These are phyloP conservation scores for Diplogasteroides magnus DNA, from an alignment of 1,140 invertebrate species.

Conservation along the genomic window DNA sequence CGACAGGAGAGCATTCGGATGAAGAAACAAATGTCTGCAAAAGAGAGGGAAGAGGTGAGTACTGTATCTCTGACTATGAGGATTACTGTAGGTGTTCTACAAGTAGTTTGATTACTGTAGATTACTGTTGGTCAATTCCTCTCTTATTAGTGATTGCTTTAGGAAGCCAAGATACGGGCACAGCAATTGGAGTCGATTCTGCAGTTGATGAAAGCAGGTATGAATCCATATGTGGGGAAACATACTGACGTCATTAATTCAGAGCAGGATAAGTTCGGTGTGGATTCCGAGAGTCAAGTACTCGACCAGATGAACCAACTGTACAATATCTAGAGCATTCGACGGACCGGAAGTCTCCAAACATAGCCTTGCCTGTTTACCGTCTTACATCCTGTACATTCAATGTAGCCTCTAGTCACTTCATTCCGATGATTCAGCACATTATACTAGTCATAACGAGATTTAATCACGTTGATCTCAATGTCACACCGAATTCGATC, in stretches of 20 bases:
- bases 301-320: slow-evolving; percentile 17
- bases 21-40: slow-evolving; percentile 19
- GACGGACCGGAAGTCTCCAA: too few species aligned
- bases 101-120: neutral
- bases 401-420: too few species aligned
- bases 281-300: slow-evolving; percentile 16
- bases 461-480: too few species aligned
- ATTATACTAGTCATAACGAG: too few species aligned
- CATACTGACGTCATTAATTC: too few species aligned
- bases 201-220: slow-evolving; percentile 16
- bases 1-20: slow-evolving; percentile 20
- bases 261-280: slow-evolving; percentile 27
- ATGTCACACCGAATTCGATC: too few species aligned
- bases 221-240: too few species aligned
- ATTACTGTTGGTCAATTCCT: neutral
- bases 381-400: too few species aligned
- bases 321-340: slow-evolving; percentile 19
- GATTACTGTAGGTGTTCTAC: too few species aligned
- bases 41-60: slow-evolving; percentile 17
- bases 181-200: slow-evolving; percentile 27
- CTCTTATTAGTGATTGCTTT: neutral
- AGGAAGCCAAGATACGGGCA: slow-evolving; percentile 20
- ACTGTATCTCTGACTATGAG: too few species aligned
- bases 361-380: too few species aligned
- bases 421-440: too few species aligned